Evolutionary conservation across 2,888 invertebrate species (phyloP).

Genomic region (Ophion slaviceki): DNA sequence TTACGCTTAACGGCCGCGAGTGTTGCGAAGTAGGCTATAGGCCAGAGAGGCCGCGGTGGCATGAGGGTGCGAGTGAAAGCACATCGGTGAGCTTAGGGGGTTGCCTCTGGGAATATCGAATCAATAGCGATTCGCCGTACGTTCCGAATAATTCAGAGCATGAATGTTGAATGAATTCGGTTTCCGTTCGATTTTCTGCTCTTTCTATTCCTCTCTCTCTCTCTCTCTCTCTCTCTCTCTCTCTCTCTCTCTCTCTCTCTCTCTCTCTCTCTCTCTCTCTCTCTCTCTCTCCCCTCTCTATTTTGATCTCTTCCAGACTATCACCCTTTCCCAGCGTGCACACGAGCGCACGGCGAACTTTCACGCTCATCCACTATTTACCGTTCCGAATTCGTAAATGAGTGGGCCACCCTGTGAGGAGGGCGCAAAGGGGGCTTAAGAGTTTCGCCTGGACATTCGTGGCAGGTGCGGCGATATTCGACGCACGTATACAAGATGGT

Average conservation of each 20-base stretch:
- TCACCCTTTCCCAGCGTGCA: background rate
- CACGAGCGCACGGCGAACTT: constrained; percentile 31
- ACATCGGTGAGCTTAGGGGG: constrained; percentile 52
- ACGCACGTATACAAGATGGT: background rate
- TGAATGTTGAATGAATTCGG: constrained; percentile 68
- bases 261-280: constrained; percentile 25
- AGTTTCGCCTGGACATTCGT: constrained; percentile 31
- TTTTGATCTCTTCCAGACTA: constrained; percentile 23
- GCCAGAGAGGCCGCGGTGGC: constrained; percentile 3
- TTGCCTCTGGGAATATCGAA: constrained; percentile 66
- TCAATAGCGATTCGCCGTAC: constrained; percentile 68
- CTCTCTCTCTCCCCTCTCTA: background rate
- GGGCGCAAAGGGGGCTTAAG: background rate
- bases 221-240: constrained; percentile 14
- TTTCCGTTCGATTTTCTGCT: constrained; percentile 63
- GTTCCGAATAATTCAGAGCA: constrained; percentile 67
- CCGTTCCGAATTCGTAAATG: constrained; percentile 64
- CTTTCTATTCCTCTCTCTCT: constrained; percentile 25
- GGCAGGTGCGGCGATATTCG: background rate
- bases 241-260: constrained; percentile 20
- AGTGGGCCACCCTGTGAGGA: constrained; percentile 23
- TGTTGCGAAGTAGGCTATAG: constrained; percentile 52
- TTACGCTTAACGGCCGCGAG: constrained; percentile 56
- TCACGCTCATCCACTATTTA: constrained; percentile 65
- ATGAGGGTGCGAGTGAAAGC: constrained; percentile 27